phyloP scores from a whole-genome alignment of 2,888 invertebrate species.

The Mesochorus sp. region DNA sequence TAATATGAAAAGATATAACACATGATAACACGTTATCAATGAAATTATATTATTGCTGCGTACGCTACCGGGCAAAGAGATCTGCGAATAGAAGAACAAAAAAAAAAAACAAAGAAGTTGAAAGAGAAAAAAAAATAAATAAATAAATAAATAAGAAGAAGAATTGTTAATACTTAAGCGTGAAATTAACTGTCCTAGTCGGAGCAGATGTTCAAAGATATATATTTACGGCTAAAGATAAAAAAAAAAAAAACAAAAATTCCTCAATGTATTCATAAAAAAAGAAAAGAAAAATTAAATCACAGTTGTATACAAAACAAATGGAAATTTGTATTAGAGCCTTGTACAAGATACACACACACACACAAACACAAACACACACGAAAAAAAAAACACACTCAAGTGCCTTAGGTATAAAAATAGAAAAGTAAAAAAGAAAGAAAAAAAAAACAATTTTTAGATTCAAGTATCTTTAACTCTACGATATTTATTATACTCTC shows the following conservation, averaged over 20 bases:
- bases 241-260: too few species aligned
- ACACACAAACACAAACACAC: too few species aligned
- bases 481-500: conserved; percentile 59
- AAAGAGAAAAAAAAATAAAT: conserved; percentile 2
- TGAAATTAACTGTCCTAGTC: conserved; percentile 68
- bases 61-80: conserved; percentile 24
- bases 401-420: conserved; percentile 50
- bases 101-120: conserved; percentile 4
- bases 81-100: conserved; percentile 18
- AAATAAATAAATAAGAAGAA: neutral
- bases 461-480: conserved; percentile 46
- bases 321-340: conserved; percentile 40
- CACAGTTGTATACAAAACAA: conserved; percentile 40
- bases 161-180: conserved; percentile 61
- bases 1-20: conserved; percentile 18
- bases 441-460: conserved; percentile 16
- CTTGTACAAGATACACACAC: too few species aligned
- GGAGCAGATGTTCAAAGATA: conserved; percentile 69
- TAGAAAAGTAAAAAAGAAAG: conserved; percentile 32
- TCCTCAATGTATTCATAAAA: conserved; percentile 55
- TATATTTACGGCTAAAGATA: conserved; percentile 67
- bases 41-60: conserved; percentile 13
- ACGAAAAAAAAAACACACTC: conserved; percentile 26
- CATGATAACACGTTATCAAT: conserved; percentile 30
- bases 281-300: conserved; percentile 30